Evolutionary conservation across 1,140 invertebrate species (phyloP), one percentile per base, ranked within the genome.

Genomic region (Cotesia glomerata): DNA sequence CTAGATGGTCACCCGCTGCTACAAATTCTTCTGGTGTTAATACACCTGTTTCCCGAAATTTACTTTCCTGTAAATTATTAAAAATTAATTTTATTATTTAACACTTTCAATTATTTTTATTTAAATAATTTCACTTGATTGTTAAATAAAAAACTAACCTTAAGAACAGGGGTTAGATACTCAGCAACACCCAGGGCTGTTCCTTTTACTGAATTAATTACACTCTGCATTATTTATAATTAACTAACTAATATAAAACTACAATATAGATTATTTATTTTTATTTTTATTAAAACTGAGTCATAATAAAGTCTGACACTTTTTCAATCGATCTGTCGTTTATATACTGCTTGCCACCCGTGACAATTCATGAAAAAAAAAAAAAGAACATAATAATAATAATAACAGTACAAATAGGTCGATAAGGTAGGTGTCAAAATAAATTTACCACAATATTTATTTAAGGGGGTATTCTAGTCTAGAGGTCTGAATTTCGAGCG

Each of bases 41-140:
- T 0, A 99, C 97, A 52, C 98, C 98, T 61, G 97, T 99, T 88
- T 99, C 98, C 77, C 94, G 92, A 86, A 99, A 99, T 87, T 99
- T 99, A 5, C 97, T 99, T 88, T 99, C 97, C 95, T 98, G 64
- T 67, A 2, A 39, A 76, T 74, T 52, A 61, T 2, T 35, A 18
- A 58, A 66, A 58, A 66, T 66, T 36, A 35, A 68, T 61, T 26
- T 26, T 36, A 45, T 13, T 66, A 3, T 54, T 51, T 49, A 14
- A 26, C 18, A 26, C 18, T 26, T 26, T 26, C 32, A 45, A 66
- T 35, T 16, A 58, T 36, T 11, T 4, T 56, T 49, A 5, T 7
- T 65, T 16, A 39, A 68, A 69, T 9, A 18, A 62, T 3, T 26
- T 49, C 18, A 66, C 59, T 69, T 59, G n/a, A 71, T 26, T 51